Conservation (phyloP, 2,888 invertebrate genomes). For the Phania funesta region DNA sequence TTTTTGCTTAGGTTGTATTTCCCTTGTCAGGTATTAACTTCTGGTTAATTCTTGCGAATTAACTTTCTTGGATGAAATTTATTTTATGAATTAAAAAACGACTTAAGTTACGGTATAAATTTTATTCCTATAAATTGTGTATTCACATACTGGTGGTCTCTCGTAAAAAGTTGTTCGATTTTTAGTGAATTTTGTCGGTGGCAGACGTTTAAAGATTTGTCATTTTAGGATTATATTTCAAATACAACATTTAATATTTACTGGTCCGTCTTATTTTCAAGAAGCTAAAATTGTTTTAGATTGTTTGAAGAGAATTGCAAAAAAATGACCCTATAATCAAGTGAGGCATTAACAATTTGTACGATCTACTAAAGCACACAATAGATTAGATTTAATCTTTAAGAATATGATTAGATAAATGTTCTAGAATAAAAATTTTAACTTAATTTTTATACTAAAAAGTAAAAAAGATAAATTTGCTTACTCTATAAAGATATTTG, state of each 20-base stretch:
- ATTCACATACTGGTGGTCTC: constrained; percentile 32
- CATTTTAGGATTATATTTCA: constrained; percentile 4
- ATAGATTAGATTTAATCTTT: too few relatives aligned
- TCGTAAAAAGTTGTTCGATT: not conserved
- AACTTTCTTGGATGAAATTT: constrained; percentile 5
- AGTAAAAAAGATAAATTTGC: too few relatives aligned
- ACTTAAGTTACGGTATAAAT: constrained; percentile 40
- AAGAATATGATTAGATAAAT: too few relatives aligned
- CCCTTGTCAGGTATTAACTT: constrained; percentile 14
- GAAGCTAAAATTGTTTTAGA: too few relatives aligned
- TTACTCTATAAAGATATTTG: too few relatives aligned
- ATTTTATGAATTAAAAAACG: constrained; percentile 31
- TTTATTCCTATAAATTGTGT: constrained; percentile 15
- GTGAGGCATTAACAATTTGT: too few relatives aligned
- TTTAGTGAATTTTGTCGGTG: constrained; percentile 2
- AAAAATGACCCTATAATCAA: too few relatives aligned
- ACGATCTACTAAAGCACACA: too few relatives aligned
- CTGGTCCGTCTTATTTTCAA: too few relatives aligned
- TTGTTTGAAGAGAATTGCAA: too few relatives aligned
- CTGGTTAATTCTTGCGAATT: constrained; percentile 37
- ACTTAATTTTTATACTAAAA: too few relatives aligned
- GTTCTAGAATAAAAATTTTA: too few relatives aligned
- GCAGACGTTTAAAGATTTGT: constrained; percentile 17
- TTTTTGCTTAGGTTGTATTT: constrained; percentile 43
- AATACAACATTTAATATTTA: not conserved